A percentile compares a stretch with the other conserved stretches of the same genome.
phyloP scores from a whole-genome alignment of 2,888 invertebrate species.

The Mermis nigrescens region DNA sequence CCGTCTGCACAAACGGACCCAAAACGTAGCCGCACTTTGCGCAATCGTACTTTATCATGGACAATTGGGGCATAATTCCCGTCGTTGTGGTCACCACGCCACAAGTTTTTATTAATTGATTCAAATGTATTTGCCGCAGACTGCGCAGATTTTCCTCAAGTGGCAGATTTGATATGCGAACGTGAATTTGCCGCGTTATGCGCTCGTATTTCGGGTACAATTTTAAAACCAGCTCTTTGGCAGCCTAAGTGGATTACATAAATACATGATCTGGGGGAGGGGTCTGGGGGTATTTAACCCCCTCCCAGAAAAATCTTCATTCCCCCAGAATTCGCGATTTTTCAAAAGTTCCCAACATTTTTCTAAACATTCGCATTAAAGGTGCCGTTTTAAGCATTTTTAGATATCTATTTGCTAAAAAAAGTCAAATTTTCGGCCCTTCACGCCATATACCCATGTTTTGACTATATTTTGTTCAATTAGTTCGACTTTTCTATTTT shows the following conservation, averaged over 20 bases:
- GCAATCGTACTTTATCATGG: slow-evolving; percentile 90
- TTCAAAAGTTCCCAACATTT: no score
- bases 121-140: slow-evolving; percentile 54
- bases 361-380: no score
- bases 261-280: no score
- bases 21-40: slow-evolving; percentile 78
- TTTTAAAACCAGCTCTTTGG: slow-evolving; percentile 55
- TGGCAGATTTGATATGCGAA: slow-evolving; percentile 79
- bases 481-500: no score
- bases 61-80: slow-evolving; percentile 79
- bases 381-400: no score
- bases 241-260: slow-evolving; percentile 34
- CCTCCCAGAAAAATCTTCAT: no score
- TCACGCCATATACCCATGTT: no score
- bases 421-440: no score
- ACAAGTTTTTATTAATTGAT: slow-evolving; percentile 73
- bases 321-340: no score
- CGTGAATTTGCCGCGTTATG: slow-evolving; percentile 78
- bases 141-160: slow-evolving; percentile 84
- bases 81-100: slow-evolving; percentile 93
- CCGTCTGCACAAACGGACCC: slow-evolving; percentile 85
- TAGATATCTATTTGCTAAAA: no score
- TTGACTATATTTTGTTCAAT: no score
- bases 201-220: slow-evolving; percentile 89
- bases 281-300: no score